Evolutionary conservation across 2,797 vertebrate species (phyloP).

Genomic region (Oophaga sylvatica): DNA sequence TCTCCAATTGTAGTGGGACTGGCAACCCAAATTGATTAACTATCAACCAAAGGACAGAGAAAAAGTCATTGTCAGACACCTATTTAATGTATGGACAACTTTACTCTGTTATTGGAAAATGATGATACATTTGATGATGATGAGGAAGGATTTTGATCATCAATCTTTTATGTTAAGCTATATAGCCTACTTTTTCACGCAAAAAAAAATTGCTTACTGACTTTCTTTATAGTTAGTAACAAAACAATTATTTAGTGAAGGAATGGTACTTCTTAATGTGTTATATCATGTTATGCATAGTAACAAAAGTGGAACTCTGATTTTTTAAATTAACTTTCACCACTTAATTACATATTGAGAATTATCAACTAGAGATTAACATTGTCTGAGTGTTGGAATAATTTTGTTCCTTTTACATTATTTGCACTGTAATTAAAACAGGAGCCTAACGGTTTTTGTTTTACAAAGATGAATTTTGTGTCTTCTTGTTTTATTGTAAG

Average conservation of each 20-base stretch:
- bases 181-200: too few species aligned
- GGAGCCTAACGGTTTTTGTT: not conserved
- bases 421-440: not conserved
- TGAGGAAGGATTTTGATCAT: not conserved
- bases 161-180: not conserved
- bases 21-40: too few species aligned
- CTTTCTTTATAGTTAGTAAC: too few species aligned
- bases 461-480: slow-evolving; percentile 1
- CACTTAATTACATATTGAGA: not conserved
- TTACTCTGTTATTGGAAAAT: too few species aligned
- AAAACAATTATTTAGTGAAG: not conserved
- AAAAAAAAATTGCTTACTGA: not conserved
- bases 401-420: not conserved
- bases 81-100: too few species aligned
- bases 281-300: not conserved
- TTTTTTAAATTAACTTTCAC: not conserved
- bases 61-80: too few species aligned
- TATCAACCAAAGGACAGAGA: too few species aligned
- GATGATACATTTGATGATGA: too few species aligned
- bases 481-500: slow-evolving; percentile 20
- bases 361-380: not conserved
- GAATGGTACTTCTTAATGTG: not conserved
- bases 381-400: not conserved
- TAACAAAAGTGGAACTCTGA: not conserved
- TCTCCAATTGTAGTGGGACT: too few species aligned